Base-by-base conservation (phyloP, 2,888 invertebrate species). In the Neocrepidodera transversa region DNA sequence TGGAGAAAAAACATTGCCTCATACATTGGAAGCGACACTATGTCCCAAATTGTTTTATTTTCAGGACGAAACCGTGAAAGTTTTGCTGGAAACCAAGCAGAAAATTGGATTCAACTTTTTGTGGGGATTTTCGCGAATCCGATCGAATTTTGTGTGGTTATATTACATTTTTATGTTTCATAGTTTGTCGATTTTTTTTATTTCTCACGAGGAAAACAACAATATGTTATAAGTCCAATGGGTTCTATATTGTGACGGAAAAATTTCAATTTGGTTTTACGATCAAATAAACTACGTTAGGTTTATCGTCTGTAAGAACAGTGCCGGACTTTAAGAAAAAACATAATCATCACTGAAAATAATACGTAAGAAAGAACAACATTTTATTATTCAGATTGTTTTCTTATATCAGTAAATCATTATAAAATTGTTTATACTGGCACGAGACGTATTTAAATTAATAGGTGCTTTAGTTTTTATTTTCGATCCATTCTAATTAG, bases 71-170 rank as follows among this genome's bases (percentile, higher is more conserved):
- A 73, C 70, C 71, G 74, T 71, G 71, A 74, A 76, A 76, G 73
- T 76, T 76, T 73, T 70, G 74, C 68, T 71, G 70, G 71, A 74
- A 69, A 71, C 74, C 74, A 73, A 72, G 71, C 73, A 74, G 76
- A 76, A 76, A 76, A 76, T 76, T 76, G 76, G 74, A 76, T 76
- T 73, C 74, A 73, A 76, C 71, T 76, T 76, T 75, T 76, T 74
- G 43, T 49, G 17, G 45, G 58, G 51, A 47, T 51, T 51, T 51
- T 38, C 47, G 28, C 58, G 51, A 51, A 51, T 58, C 36, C 45
- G 45, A 51, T 58, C 50, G 51, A 58, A 51, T 28, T 51, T 23
- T 30, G 53, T 58, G 58, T 51, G 58, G 58, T 45, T 58, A 58
- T 58, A 50, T 58, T 58, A 58, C 51, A 50, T 58, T 58, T 58